These are phyloP conservation scores for Platyscapa corneri DNA, from an alignment of 1,140 invertebrate genomes.

Conservation along the genomic window DNA sequence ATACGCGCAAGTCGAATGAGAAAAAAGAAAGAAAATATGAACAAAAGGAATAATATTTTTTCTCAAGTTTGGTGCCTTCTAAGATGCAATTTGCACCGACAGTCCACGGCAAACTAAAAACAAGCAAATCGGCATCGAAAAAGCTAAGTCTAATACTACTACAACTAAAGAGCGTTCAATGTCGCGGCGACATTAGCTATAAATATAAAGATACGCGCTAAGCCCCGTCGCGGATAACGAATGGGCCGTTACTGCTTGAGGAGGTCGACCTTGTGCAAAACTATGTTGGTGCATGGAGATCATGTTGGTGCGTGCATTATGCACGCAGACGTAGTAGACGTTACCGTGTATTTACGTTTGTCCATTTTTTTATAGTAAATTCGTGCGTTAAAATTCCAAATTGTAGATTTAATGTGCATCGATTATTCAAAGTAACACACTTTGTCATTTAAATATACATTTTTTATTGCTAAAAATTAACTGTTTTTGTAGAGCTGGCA, in stretches of 20 bases:
- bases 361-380: background rate
- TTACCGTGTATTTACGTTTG: background rate
- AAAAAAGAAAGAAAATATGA: too few species aligned
- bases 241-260: slow-evolving; percentile 14
- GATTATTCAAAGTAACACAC: background rate
- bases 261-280: slow-evolving; percentile 37
- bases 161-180: slow-evolving; percentile 40
- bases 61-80: background rate
- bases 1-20: too few species aligned
- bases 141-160: background rate
- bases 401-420: background rate
- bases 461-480: background rate
- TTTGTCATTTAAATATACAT: background rate
- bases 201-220: slow-evolving; percentile 42
- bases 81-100: slow-evolving; percentile 4
- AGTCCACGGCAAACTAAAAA: slow-evolving; percentile 22
- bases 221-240: slow-evolving; percentile 36
- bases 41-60: background rate
- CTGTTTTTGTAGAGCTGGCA: background rate
- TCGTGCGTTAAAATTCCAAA: background rate
- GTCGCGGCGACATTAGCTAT: slow-evolving; percentile 44
- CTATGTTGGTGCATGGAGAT: slow-evolving; percentile 24
- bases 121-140: slow-evolving; percentile 1
- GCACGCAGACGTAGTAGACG: background rate
- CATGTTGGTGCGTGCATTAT: background rate